Percentiles rank a stretch among this genome's conserved stretches.
Conservation (phyloP, 2,113 vertebrate genomes). For the Sylvilagus bachmani region DNA sequence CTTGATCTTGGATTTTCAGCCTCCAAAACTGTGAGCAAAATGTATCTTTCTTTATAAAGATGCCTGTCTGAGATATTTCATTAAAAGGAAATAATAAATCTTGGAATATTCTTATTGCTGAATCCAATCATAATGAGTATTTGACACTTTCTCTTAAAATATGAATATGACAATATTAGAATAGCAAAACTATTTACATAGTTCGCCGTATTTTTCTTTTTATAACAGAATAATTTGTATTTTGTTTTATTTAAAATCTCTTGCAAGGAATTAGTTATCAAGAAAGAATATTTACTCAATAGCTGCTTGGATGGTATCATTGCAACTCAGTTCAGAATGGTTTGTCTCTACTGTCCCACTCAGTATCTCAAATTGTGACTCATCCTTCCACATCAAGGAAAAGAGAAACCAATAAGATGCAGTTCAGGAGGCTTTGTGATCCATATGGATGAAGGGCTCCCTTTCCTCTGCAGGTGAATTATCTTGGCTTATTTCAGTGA, state of each 20-base stretch:
- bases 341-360: neutral
- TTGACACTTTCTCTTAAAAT: neutral
- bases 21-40: too few relatives aligned
- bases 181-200: neutral
- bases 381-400: neutral
- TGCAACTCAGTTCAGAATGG: neutral
- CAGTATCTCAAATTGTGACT: neutral
- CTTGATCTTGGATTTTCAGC: too few relatives aligned
- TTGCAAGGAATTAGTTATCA: neutral
- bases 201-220: neutral
- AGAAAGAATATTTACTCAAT: neutral
- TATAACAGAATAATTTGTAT: slow-evolving; percentile 12
- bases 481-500: neutral
- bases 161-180: neutral
- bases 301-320: neutral
- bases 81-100: too few relatives aligned
- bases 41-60: too few relatives aligned
- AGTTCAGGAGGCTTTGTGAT: neutral
- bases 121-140: neutral
- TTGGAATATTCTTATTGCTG: neutral
- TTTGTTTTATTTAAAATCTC: slow-evolving; percentile 9
- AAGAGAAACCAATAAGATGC: neutral
- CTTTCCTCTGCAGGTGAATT: neutral
- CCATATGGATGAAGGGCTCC: neutral
- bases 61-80: too few relatives aligned